These are phyloP conservation scores for Euleptes europaea DNA, from an alignment of 2,113 vertebrate species.

Conservation along the genomic window DNA sequence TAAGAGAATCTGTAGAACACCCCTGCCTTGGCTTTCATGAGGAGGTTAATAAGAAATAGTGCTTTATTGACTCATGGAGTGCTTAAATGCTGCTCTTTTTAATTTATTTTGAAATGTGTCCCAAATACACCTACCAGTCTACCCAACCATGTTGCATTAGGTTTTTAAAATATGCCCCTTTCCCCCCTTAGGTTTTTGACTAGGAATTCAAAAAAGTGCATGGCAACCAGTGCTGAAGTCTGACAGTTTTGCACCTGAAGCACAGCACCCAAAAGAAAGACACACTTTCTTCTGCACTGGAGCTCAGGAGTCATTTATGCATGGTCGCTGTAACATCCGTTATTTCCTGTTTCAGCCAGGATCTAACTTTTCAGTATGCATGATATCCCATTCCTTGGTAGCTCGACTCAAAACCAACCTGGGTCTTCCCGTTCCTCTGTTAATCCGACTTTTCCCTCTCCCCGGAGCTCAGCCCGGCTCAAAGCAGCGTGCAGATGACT, in stretches of 20 bases:
- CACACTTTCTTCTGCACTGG: not conserved
- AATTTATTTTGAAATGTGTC: not conserved
- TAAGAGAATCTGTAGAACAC: no score
- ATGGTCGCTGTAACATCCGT: no score
- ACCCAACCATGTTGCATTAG: not conserved
- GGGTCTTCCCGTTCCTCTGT: no score
- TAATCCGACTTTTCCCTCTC: no score
- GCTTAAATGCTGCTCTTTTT: not conserved
- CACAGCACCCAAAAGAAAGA: not conserved
- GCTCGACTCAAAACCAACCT: no score
- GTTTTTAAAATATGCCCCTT: not conserved
- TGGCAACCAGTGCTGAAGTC: not conserved
- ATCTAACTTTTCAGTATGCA: no score
- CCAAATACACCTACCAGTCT: not conserved
- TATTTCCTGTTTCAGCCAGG: no score
- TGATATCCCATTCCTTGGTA: no score
- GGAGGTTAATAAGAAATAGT: not conserved
- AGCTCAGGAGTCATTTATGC: no score
- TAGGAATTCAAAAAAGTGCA: not conserved
- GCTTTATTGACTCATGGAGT: not conserved
- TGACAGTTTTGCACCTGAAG: not conserved
- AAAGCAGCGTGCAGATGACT: no score
- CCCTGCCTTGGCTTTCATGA: not conserved
- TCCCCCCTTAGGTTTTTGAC: not conserved
- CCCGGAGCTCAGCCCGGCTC: no score